A percentile compares a stretch with the other conserved stretches of the same genome.
These are phyloP conservation scores for Entomyzon cyanotis DNA, from an alignment of 2,113 vertebrate species.

Conservation along the genomic window DNA sequence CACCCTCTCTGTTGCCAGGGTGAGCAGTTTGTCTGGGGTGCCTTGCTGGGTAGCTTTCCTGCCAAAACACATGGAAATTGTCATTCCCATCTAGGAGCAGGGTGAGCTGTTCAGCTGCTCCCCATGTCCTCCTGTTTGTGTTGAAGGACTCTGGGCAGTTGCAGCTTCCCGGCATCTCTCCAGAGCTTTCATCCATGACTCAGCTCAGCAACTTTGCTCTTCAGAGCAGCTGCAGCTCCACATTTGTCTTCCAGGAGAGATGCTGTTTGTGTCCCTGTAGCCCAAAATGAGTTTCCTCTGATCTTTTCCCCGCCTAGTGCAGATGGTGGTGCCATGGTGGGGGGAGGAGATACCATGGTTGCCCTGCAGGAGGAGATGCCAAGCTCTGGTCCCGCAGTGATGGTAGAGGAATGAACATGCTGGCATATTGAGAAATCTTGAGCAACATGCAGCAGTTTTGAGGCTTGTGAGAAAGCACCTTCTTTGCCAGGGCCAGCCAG, in stretches of 20 bases:
- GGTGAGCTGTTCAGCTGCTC: background rate
- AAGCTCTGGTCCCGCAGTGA: background rate
- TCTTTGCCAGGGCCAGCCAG: background rate
- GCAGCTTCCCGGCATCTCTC: background rate
- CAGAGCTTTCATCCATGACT: background rate
- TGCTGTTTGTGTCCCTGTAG: background rate
- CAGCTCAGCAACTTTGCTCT: background rate
- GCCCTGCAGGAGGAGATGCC: background rate
- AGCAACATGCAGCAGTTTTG: background rate
- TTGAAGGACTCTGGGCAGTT: background rate
- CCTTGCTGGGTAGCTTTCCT: background rate
- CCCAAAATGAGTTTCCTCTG: background rate
- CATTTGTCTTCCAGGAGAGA: background rate
- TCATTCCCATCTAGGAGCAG: background rate
- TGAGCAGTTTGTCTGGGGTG: background rate
- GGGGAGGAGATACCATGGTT: background rate
- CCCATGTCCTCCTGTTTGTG: fast-evolving
- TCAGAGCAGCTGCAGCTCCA: background rate
- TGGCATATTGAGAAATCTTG: background rate
- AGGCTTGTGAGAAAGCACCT: background rate
- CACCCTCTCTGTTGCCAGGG: background rate
- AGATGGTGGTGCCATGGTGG: fast-evolving
- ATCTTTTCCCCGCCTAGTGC: background rate
- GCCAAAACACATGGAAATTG: background rate
- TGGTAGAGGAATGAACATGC: background rate